These are phyloP conservation scores for Glyptemys insculpta DNA, from an alignment of 2,797 vertebrate species.

Conservation along the genomic window DNA sequence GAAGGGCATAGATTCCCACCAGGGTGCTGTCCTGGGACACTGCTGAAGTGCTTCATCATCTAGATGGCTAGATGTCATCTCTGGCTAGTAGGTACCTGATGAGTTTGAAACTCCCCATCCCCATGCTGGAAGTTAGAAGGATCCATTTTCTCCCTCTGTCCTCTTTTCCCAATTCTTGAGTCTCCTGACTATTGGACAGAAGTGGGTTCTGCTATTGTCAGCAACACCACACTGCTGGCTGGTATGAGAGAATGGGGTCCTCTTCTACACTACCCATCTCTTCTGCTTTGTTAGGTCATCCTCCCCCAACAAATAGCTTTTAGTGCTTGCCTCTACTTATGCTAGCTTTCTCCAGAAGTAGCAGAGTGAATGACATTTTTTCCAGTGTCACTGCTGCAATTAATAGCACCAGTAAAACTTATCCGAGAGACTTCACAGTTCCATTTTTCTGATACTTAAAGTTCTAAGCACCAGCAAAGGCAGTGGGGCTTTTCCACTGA, in stretches of 20 bases:
- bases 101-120: neutral
- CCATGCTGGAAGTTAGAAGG: no score
- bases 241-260: neutral
- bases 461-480: neutral
- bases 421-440: neutral
- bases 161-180: neutral
- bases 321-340: no score
- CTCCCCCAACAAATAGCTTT: no score
- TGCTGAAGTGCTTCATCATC: neutral
- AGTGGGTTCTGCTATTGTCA: neutral
- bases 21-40: neutral
- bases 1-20: neutral
- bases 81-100: no score
- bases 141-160: no score
- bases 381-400: neutral
- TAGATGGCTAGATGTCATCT: no score
- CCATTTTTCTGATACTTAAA: neutral
- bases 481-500: neutral
- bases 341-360: no score
- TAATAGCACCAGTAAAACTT: neutral
- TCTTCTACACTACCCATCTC: rapidly evolving
- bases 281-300: neutral
- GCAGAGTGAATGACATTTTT: neutral
- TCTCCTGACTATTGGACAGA: neutral
- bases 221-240: neutral